A percentile compares a stretch with the other conserved stretches of the same genome.
phyloP scores from a whole-genome alignment of 2,888 invertebrate species.

The Brachyopa scutellaris region DNA sequence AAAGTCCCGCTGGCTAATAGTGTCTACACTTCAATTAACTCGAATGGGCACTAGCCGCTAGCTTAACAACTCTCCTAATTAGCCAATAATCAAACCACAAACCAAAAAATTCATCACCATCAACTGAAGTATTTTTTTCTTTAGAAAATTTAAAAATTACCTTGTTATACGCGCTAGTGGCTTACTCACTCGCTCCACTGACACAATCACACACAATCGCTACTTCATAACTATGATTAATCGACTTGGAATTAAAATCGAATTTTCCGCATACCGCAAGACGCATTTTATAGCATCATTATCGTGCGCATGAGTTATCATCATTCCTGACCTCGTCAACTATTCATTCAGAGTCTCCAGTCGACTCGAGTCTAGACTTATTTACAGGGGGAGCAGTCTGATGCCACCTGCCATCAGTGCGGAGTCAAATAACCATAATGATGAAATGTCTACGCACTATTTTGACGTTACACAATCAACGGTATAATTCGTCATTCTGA shows the following conservation, averaged over 20 bases:
- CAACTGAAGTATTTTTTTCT: constrained; percentile 32
- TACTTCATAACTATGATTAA: constrained; percentile 51
- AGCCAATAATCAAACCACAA: constrained; percentile 38
- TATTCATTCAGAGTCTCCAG: constrained; percentile 39
- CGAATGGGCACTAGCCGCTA: constrained; percentile 19
- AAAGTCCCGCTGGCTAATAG: too few relatives aligned
- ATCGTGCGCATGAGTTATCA: constrained; percentile 18
- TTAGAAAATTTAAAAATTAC: constrained; percentile 35
- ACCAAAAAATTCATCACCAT: constrained; percentile 45
- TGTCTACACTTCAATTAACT: constrained; percentile 49
- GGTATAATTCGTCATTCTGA: constrained; percentile 12
- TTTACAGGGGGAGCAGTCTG: background rate
- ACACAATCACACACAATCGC: background rate
- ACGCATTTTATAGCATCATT: constrained; percentile 35
- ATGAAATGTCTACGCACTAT: constrained; percentile 35
- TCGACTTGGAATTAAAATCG: constrained; percentile 58
- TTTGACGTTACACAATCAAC: constrained; percentile 38
- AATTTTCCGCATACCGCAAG: constrained; percentile 65
- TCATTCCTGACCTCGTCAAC: constrained; percentile 65
- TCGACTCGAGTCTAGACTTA: constrained; percentile 40
- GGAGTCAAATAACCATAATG: constrained; percentile 27
- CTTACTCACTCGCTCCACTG: background rate
- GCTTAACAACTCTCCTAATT: constrained; percentile 52
- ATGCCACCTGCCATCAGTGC: constrained; percentile 9
- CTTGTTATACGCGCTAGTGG: constrained; percentile 35